Evolutionary conservation across 2,888 invertebrate species (phyloP).

Genomic region (Galerucella calmariensis): DNA sequence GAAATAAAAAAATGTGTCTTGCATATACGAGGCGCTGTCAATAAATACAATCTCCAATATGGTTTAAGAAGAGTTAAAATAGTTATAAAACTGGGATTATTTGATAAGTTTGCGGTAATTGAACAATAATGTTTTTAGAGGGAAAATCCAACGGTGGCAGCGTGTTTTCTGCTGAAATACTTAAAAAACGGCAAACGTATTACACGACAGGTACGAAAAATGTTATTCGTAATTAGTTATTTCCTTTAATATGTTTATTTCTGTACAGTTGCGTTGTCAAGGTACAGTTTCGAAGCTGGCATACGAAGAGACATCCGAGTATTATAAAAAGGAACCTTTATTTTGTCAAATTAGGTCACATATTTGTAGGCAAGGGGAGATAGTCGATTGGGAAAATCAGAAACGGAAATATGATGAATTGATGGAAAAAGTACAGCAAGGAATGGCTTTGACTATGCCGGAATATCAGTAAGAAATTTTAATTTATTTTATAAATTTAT

Average conservation of each 20-base stretch:
- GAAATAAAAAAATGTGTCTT: too few relatives aligned
- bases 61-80: too few relatives aligned
- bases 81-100: neutral
- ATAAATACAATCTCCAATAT: too few relatives aligned
- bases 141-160: conserved; percentile 63
- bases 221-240: neutral
- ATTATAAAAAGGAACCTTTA: conserved; percentile 65
- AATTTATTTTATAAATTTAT: neutral
- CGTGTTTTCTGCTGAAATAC: conserved; percentile 65
- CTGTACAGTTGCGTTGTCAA: conserved; percentile 64
- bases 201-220: conserved; percentile 54
- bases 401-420: conserved; percentile 64
- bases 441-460: conserved; percentile 60
- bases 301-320: conserved; percentile 54
- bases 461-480: conserved; percentile 64
- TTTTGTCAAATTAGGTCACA: conserved; percentile 63
- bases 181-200: conserved; percentile 48
- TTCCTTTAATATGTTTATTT: neutral
- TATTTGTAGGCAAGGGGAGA: conserved; percentile 64
- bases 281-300: conserved; percentile 61
- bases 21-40: too few relatives aligned
- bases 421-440: conserved; percentile 54
- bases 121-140: conserved; percentile 52
- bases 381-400: conserved; percentile 64
- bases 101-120: conserved; percentile 9